Evolutionary conservation across 1,140 invertebrate species (phyloP), one percentile per base, ranked within the genome.

Genomic region (Pseudachorutes palmiensis): DNA sequence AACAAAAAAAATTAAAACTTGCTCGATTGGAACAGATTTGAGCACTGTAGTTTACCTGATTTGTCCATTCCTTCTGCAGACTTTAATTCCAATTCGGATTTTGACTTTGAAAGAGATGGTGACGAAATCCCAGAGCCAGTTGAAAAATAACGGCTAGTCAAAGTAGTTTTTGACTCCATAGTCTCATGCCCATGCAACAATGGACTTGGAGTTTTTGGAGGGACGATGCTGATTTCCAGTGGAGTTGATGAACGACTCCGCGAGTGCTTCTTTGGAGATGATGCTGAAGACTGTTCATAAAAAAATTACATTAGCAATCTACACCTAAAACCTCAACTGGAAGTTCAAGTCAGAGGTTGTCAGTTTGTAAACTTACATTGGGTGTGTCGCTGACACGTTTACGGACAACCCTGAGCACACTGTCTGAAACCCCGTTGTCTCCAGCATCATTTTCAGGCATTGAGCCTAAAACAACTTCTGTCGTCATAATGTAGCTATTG

Each of bases 391-490:
- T 64, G 19, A 73, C 70, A 2, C 72, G 45, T 55, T 73, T 73
- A 28, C 72, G 57, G 2, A 68, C 60, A n/a, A 73, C 69, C 33
- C 58, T 65, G n/a, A 73, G 65, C 3, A 73, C 72, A n/a, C 67
- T 69, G 16, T 65, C 65, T 30, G 45, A 24, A n/a, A 41, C 64
- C 26, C 59, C 48, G 28, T 32, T 9, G 2, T 62, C 59, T 1
- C 51, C 31, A 31, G 31, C 48, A 14, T 62, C 58, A 22, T 31
- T 48, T 28, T 33, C 64, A 31, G 33, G 59, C 22, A 30, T 26
- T 22, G 26, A 65, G 22, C 62, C 55, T n/a, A 73, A 60, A 3
- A 73, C 66, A 31, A 73, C 72, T 70, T 73, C 69, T 16, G 65
- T 66, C 28, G 70, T 71, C 19, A 67, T 55, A 32, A 41, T 61